phyloP scores from a whole-genome alignment of 2,113 vertebrate species.

The Cyanoliseus patagonus region DNA sequence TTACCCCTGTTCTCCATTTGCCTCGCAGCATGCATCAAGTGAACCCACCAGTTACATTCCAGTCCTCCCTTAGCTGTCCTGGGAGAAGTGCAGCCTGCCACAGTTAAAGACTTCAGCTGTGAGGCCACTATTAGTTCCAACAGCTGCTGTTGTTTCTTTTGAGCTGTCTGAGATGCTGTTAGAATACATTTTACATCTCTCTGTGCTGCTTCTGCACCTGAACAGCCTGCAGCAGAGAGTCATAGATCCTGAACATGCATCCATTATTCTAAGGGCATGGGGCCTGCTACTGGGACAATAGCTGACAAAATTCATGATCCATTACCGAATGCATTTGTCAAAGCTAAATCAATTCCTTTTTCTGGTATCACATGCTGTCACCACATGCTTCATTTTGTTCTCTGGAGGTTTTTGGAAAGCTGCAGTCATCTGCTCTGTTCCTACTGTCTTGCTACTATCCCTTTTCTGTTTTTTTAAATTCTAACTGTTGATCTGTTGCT shows the following conservation, averaged over 20 bases:
- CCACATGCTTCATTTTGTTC: neutral
- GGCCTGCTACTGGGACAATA: neutral
- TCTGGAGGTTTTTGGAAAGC: constrained; percentile 4
- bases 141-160: neutral
- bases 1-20: neutral
- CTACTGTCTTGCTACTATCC: neutral
- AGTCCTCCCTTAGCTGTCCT: neutral
- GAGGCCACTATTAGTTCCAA: neutral
- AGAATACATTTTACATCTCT: neutral
- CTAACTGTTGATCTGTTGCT: neutral
- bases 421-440: neutral
- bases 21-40: neutral
- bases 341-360: neutral
- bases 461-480: neutral
- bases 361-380: neutral
- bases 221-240: constrained; percentile 1
- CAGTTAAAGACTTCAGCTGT: neutral
- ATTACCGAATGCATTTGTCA: constrained; percentile 1
- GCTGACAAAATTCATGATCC: constrained; percentile 24
- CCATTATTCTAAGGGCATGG: neutral
- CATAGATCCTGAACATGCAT: neutral
- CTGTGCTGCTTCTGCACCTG: constrained; percentile 11
- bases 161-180: neutral
- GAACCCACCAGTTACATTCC: neutral
- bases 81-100: neutral